A percentile compares a stretch with the other conserved stretches of the same genome.
These are phyloP conservation scores for Diplazon laetatorius DNA, from an alignment of 2,888 invertebrate genomes.

Conservation along the genomic window DNA sequence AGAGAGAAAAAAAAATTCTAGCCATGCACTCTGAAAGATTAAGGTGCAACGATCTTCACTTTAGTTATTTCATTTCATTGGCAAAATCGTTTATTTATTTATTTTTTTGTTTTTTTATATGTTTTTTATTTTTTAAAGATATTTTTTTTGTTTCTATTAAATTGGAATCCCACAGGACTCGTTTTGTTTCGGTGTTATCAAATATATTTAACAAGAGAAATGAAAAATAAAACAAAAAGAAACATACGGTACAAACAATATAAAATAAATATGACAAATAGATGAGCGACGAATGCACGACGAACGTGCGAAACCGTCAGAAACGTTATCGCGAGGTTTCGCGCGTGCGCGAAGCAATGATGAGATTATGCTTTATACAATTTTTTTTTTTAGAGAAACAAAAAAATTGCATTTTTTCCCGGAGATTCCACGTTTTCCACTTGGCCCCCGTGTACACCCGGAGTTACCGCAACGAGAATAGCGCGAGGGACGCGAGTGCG, in stretches of 20 bases:
- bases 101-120: background rate
- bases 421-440: conserved; percentile 64
- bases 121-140: background rate
- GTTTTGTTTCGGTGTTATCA: no score
- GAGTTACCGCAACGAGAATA: conserved; percentile 50
- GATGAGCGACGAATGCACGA: no score
- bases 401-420: conserved; percentile 53
- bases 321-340: no score
- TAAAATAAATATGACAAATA: no score
- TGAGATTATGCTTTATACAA: no score
- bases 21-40: background rate
- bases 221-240: no score
- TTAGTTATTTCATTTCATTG: background rate
- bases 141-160: no score
- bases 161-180: no score
- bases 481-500: conserved; percentile 52
- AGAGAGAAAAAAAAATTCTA: conserved; percentile 18
- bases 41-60: background rate
- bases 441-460: conserved; percentile 59
- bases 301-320: no score
- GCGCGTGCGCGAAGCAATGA: background rate
- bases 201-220: no score
- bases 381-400: no score
- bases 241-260: no score
- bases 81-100: background rate